Evolutionary conservation across 2,113 vertebrate species (phyloP).

Genomic region (Rhinolophus sinicus): DNA sequence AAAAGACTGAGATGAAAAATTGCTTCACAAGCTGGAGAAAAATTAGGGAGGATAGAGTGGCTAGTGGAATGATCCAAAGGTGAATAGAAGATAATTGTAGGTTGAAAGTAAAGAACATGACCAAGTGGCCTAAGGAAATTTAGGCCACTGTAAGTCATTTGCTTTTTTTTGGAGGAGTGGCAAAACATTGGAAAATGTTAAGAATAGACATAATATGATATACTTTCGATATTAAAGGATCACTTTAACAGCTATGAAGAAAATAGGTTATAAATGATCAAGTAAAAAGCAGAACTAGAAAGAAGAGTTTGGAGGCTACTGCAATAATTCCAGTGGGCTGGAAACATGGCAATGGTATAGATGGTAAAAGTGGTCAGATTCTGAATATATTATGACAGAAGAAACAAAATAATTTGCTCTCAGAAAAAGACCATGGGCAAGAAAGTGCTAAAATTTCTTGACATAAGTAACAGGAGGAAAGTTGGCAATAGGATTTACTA

Average conservation of each 20-base stretch:
- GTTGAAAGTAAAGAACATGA: background rate
- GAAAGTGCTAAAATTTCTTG: background rate
- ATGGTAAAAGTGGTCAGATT: background rate
- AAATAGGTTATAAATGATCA: background rate
- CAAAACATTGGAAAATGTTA: background rate
- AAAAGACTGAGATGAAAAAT: background rate
- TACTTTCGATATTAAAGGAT: background rate
- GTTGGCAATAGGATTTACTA: background rate
- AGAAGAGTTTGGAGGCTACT: too few species aligned
- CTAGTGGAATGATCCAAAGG: background rate
- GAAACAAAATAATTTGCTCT: background rate
- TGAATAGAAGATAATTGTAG: background rate
- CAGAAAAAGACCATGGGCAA: background rate
- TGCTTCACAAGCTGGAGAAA: background rate
- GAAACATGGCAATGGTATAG: background rate
- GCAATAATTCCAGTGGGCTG: background rate
- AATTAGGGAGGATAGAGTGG: background rate
- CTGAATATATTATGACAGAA: background rate
- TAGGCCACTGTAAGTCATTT: background rate
- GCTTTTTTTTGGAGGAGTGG: background rate
- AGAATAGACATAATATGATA: background rate
- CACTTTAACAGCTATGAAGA: background rate
- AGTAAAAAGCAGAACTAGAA: background rate
- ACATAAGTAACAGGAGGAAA: background rate
- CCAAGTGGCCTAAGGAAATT: background rate